phyloP scores from a whole-genome alignment of 2,888 invertebrate genomes.

The Noctuana brunneofusca region DNA sequence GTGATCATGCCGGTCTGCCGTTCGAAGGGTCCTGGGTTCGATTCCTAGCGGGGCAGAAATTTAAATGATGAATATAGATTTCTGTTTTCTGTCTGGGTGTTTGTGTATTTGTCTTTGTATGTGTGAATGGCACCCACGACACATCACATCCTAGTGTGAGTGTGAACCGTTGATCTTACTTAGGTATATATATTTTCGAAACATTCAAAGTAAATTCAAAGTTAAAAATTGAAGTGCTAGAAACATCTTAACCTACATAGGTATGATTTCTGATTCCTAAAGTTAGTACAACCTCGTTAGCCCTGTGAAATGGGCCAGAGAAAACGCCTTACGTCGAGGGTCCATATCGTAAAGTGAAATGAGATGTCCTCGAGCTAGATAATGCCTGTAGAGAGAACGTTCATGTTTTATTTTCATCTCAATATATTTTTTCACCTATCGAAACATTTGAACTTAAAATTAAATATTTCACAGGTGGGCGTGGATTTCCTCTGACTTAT shows the following conservation, averaged over 20 bases:
- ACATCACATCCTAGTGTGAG: too few relatives aligned
- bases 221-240: background rate
- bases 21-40: too few relatives aligned
- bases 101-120: too few relatives aligned
- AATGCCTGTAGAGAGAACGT: background rate
- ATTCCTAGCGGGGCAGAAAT: too few relatives aligned
- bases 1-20: too few relatives aligned
- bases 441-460: too few relatives aligned
- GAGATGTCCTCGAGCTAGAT: constrained; percentile 6
- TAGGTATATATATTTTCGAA: background rate
- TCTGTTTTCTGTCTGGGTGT: too few relatives aligned
- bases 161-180: too few relatives aligned
- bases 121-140: too few relatives aligned
- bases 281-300: constrained; percentile 17
- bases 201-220: background rate
- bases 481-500: too few relatives aligned
- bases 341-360: constrained; percentile 25
- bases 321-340: constrained; percentile 10
- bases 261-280: background rate
- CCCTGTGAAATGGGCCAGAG: constrained; percentile 25
- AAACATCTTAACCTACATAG: constrained; percentile 16
- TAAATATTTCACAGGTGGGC: too few relatives aligned
- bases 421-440: background rate
- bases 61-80: too few relatives aligned
- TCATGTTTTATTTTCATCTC: background rate